Evolutionary conservation across 35 echinoderm and acorn worm genomes (phyloP), one percentile per base, ranked within the genome.

Genomic region (Ptychodera flava): DNA sequence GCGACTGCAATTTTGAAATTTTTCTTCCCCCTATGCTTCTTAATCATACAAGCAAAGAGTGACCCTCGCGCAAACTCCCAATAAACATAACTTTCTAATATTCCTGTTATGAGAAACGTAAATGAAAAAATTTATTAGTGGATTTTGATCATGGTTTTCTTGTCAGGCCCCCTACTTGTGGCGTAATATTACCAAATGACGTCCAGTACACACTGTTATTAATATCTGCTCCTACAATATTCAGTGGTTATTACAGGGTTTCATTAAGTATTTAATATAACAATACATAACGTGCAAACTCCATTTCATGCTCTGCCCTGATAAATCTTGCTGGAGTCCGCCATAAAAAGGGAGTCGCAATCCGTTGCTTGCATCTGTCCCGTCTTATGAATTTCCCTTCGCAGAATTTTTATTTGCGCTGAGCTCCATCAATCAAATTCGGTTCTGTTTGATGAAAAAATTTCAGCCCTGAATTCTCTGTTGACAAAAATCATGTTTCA

Each of bases 191-290:
- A 64, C 6, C 45, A 64, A 22, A 64, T 64, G 45, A 64, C 45
- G 45, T 64, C 6, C 22, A 12, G 45, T 64, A 64, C 45, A 64
- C 6, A 12, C 6, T 12, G 45, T 64, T 64, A 64, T 64, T 64
- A 64, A 64, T 64, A 12, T 64, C 45, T 12, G 45, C 22, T 64
- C 6, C 45, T 64, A 12, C 45, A 64, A 64, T 64, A 64, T 64
- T 64, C 45, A 6, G 22, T 22, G 6, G 6, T 64, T 22, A 64
- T 12, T 64, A 64, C 45, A 64, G 45, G 45, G 6, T 64, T 64
- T 64, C 45, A 64, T 64, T 64, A 64, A 64, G 45, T 64, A 64
- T 64, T 64, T 64, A 64, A 64, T 64, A 64, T 64, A 64, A 64
- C 45, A 64, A 64, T 64, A 64, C 22, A 64, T 64, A 12, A 12